A percentile compares a stretch with the other conserved stretches of the same genome.
Evolutionary conservation across 2,797 vertebrate genomes (phyloP).

Genomic region (Vespertilio murinus): DNA sequence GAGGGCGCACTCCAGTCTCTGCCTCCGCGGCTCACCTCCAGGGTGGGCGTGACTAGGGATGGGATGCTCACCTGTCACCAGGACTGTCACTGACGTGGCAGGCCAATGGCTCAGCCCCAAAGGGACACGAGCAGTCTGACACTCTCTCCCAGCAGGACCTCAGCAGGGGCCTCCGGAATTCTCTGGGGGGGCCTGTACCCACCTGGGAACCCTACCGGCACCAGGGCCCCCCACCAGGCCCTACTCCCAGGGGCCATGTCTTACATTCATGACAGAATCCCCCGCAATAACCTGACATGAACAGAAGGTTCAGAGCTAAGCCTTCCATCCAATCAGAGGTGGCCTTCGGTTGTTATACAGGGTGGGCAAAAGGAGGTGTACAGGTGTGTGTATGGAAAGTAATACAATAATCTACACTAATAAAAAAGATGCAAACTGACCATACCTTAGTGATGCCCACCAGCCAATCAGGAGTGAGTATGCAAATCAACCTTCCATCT

Average conservation of each 20-base stretch:
- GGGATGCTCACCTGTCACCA: background rate
- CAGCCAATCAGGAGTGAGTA: too few relatives aligned
- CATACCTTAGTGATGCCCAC: too few relatives aligned
- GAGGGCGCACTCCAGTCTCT: too few relatives aligned
- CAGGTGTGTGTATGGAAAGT: background rate
- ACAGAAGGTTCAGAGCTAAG: background rate
- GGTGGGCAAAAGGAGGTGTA: background rate
- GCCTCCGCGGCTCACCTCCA: background rate
- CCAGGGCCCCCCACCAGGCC: background rate
- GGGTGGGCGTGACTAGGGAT: background rate
- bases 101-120: background rate
- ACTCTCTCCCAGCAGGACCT: background rate
- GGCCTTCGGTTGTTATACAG: background rate
- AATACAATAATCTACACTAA: too few relatives aligned
- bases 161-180: background rate
- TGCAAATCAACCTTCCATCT: too few relatives aligned
- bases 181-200: background rate
- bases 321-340: accelerated
- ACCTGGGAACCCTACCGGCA: background rate
- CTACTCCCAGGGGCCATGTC: accelerated
- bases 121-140: background rate
- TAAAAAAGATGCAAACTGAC: too few relatives aligned
- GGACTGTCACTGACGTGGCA: background rate
- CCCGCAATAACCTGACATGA: background rate
- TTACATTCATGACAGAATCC: too few relatives aligned